Conservation (phyloP, 1,140 invertebrate species). For the Calosoma granatense region DNA sequence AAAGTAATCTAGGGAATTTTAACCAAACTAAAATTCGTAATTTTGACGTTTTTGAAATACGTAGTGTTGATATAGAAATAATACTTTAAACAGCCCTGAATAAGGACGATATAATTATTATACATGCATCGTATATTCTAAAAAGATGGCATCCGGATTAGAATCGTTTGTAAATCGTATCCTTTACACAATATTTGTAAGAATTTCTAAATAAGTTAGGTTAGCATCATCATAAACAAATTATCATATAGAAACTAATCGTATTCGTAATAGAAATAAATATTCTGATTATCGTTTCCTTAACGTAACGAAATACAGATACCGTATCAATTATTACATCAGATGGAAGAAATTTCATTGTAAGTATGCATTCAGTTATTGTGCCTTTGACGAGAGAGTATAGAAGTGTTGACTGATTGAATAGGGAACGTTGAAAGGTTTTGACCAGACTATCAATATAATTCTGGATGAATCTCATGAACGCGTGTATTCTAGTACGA, state of each 20-base stretch:
- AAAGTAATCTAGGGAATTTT: too few relatives aligned
- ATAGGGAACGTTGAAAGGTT: conserved; percentile 83
- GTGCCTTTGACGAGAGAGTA: conserved; percentile 34
- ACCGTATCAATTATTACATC: conserved; percentile 90
- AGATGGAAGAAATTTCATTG: conserved; percentile 91
- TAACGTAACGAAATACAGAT: conserved; percentile 46
- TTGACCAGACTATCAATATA: conserved; percentile 97
- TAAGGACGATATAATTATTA: background rate
- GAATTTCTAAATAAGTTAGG: conserved; percentile 11
- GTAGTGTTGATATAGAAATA: too few relatives aligned
- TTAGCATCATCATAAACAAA: conserved; percentile 2
- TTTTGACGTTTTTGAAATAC: too few relatives aligned
- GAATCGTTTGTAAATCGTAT: conserved; percentile 81
- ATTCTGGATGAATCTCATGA: conserved; percentile 97
- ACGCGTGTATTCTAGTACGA: conserved; percentile 83
- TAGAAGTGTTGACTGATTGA: too few relatives aligned
- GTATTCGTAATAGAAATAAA: conserved; percentile 4
- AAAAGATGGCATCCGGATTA: conserved; percentile 66
- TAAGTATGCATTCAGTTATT: conserved; percentile 41
- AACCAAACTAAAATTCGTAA: too few relatives aligned
- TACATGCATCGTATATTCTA: background rate
- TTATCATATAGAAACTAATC: too few relatives aligned
- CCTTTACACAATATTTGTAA: conserved; percentile 38
- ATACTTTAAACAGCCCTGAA: too few relatives aligned
- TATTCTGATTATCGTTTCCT: conserved; percentile 18